Evolutionary conservation across 2,888 invertebrate species (phyloP), one percentile per base, ranked within the genome.

Genomic region (Rosalia funebris): DNA sequence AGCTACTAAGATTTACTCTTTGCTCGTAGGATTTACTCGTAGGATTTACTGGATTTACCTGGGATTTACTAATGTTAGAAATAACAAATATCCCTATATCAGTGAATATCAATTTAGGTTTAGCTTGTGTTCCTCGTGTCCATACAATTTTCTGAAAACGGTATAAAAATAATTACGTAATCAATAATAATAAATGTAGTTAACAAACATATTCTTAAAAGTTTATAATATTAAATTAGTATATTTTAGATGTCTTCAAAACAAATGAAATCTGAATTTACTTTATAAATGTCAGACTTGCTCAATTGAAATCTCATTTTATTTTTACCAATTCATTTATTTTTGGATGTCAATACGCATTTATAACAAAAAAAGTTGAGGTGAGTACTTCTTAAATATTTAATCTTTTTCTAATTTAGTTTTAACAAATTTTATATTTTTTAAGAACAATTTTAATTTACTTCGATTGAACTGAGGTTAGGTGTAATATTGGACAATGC

Each of bases 311-410:
- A 41, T 42, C 45, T 48, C 52, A 56, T 48, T 65, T 57, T 60
- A 67, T 64, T 64, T 67, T 53, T 66, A 64, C 62, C 20, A n/a
- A 54, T 63, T 62, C 64, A 62, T 66, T 62, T 65, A 69, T 70
- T 68, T 69, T 63, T 55, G 64, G 63, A 62, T 52, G 57, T 52
- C 62, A 60, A 65, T 63, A 67, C 37, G 58, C 61, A 31, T 31
- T 54, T 46, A 25, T 31, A 50, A 44, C 32, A 44, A 20, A 32
- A 54, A 47, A 45, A 31, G 34, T 54, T n/a, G n/a, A 59, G 58
- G 62, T 65, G 39, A 19, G 53, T 61, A 58, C 44, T 52, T n/a
- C n/a, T n/a, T 41, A 36, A 4, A 17, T 15, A 11, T 41, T 37
- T 16, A 36, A 14, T 36, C n/a, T 4, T 36, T n/a, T n/a, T n/a